These are phyloP conservation scores for Orthochromis malagaraziensis DNA, from an alignment of 2,113 vertebrate species.

Conservation along the genomic window DNA sequence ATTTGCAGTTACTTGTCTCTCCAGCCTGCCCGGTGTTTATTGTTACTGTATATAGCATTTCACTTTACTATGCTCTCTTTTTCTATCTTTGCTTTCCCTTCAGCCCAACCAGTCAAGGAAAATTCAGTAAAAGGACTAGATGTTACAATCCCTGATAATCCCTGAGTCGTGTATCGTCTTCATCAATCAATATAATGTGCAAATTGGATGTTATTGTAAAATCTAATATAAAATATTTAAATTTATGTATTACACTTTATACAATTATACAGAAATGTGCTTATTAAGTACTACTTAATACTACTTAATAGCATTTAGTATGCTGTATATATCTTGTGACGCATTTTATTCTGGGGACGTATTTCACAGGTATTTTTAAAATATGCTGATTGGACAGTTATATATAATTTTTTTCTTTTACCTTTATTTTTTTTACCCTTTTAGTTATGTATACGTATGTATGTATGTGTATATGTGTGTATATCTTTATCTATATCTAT, in stretches of 20 bases:
- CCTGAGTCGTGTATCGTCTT: not conserved
- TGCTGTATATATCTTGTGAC: not conserved
- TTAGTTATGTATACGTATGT: not conserved
- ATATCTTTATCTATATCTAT: fast-evolving
- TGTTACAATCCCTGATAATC: not conserved
- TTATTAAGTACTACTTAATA: not conserved
- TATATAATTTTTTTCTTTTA: not conserved
- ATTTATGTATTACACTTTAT: not conserved
- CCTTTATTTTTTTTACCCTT: not conserved
- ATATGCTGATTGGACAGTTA: not conserved
- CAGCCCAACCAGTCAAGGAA: not conserved
- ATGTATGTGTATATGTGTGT: not conserved
- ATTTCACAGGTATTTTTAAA: not conserved
- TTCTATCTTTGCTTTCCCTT: not conserved
- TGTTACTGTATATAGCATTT: not conserved
- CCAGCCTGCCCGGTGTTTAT: not conserved
- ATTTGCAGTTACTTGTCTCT: not conserved
- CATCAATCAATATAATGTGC: not conserved
- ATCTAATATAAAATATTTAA: not conserved
- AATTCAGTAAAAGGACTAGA: not conserved
- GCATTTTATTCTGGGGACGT: not conserved
- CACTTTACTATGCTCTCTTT: not conserved
- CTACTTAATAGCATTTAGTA: not conserved
- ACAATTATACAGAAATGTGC: not conserved
- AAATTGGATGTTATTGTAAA: not conserved